These are phyloP conservation scores for Crenuchus spilurus DNA, from an alignment of 2,797 vertebrate species.

Conservation along the genomic window DNA sequence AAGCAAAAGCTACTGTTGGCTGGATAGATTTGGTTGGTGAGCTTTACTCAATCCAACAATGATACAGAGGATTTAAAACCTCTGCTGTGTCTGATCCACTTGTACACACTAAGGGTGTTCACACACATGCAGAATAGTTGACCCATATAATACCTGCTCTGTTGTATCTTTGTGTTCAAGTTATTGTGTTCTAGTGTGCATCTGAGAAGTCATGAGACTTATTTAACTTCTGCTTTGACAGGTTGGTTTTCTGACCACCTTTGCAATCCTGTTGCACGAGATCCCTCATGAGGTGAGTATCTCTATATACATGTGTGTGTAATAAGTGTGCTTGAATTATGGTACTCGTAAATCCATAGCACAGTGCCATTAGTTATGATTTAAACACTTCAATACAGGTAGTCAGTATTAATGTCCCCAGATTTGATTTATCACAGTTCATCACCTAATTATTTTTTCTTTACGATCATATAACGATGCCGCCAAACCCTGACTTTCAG, in stretches of 20 bases:
- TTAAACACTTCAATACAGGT: constrained; percentile 14
- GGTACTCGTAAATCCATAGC: not conserved
- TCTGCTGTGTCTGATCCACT: too few relatives aligned
- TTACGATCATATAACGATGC: not conserved
- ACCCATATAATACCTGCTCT: too few relatives aligned
- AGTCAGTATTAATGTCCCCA: not conserved
- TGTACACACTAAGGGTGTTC: too few relatives aligned
- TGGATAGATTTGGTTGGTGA: too few relatives aligned
- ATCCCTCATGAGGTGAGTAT: constrained; percentile 95
- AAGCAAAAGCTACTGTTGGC: too few relatives aligned
- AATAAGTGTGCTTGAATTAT: not conserved
- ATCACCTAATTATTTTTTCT: not conserved
- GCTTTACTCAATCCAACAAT: too few relatives aligned
- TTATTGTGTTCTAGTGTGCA: not conserved
- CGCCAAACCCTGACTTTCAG: not conserved
- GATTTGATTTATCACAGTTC: too few relatives aligned
- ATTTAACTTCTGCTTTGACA: constrained; percentile 63
- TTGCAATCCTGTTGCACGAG: constrained; percentile 96
- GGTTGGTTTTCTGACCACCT: constrained; percentile 94
- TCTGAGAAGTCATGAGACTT: not conserved
- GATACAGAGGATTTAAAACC: too few relatives aligned
- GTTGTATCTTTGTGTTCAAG: not conserved
- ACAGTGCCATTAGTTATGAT: too few relatives aligned
- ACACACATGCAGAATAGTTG: too few relatives aligned
- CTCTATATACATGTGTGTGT: not conserved